Conservation (phyloP, 1,140 invertebrate genomes). For the Platorchestia sp. region DNA sequence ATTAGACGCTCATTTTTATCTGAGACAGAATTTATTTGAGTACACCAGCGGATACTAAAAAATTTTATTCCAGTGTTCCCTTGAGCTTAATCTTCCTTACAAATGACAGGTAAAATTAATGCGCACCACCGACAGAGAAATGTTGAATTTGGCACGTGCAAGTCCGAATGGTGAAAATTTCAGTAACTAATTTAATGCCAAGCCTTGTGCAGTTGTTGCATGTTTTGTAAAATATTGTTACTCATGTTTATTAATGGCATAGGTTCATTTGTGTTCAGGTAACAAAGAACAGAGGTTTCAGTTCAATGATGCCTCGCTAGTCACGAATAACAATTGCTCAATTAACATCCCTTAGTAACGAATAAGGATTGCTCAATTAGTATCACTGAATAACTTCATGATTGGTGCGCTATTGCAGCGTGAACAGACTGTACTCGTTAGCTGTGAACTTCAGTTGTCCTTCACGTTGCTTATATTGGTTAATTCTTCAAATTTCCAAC, state of each 20-base stretch:
- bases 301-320: background rate
- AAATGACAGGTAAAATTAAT: background rate
- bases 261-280: background rate
- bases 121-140: background rate
- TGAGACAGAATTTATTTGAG: background rate
- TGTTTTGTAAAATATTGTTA: background rate
- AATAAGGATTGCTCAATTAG: background rate
- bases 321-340: background rate
- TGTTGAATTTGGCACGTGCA: background rate
- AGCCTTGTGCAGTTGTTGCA: background rate
- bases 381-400: background rate
- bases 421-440: background rate
- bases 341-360: background rate
- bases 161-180: background rate
- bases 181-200: background rate
- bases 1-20: background rate
- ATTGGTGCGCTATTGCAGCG: background rate
- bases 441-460: background rate
- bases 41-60: background rate
- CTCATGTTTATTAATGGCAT: background rate
- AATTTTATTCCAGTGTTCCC: background rate
- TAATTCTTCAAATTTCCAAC: too few relatives aligned
- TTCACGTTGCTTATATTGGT: background rate
- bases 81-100: background rate
- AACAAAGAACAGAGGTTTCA: background rate